Base-by-base conservation (phyloP, 2,113 vertebrate species). In the Collichthys lucidus region DNA sequence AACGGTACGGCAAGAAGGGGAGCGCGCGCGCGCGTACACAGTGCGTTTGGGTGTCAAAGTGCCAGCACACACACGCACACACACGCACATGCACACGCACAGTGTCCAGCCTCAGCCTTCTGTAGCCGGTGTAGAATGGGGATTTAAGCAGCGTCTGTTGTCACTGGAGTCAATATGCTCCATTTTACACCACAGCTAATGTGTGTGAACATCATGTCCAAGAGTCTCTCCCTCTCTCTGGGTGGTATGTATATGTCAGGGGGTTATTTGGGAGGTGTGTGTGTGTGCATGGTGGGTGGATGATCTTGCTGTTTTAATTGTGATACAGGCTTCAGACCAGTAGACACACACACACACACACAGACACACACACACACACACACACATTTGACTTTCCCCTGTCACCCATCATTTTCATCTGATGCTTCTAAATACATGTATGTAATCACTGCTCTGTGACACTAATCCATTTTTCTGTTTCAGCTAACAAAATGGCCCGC, bases 81-180 rank as follows among this genome's bases (percentile, higher is more conserved):
- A 26, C 26, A 46, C 62, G 42, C 61, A 19, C 61, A 31, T 22
- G 70, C 50, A 63, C 42, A 62, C 1, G 29, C 66, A 46, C 59
- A 31, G 56, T 68, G 74, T 76, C 65, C 53, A 76, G 79, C 57
- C 46, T 73, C 56, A 80, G 77, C 42, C 55, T 73, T 20, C 26
- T 69, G 26, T 31, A n/a, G 78, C 60, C 14, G 57, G 44, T 83
- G 65, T 11, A 49, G 80, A 77, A 67, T 44, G 20, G 22, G 66
- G 79, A 84, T 79, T 82, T 83, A 74, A 47, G 24, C 60, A 69
- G 80, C 85, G 69, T 90, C 79, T 89, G 82, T 74, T 86, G 76
- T 84, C 75, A 85, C 62, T 83, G 60, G 35, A 82, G 85, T 90
- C 89, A 91, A 87, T 92, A 86, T 88, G 87, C 77, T 91, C 85